Conservation (phyloP, 2,888 invertebrate species). For the Cosmopolites sordidus region DNA sequence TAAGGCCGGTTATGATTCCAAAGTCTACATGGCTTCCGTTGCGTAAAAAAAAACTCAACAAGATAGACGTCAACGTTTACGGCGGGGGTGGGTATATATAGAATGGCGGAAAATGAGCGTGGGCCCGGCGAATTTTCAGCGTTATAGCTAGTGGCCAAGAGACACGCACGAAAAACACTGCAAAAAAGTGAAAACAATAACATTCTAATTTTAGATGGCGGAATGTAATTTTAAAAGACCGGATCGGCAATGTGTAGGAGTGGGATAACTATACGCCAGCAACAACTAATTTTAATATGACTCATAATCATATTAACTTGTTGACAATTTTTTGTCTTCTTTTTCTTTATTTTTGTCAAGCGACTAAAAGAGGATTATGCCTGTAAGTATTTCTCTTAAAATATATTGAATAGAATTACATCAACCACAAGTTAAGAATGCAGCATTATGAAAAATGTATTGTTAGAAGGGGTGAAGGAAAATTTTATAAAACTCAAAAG, state of each 20-base stretch:
- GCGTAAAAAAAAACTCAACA: too few species aligned
- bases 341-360: too few species aligned
- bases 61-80: too few species aligned
- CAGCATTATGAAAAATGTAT: too few species aligned
- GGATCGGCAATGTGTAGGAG: conserved; percentile 11
- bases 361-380: too few species aligned
- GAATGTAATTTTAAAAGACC: conserved; percentile 19
- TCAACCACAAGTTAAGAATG: too few species aligned
- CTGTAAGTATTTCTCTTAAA: too few species aligned
- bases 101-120: background rate
- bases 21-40: too few species aligned
- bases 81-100: background rate
- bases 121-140: conserved; percentile 3
- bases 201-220: conserved; percentile 15
- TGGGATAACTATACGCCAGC: conserved; percentile 9
- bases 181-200: conserved; percentile 18
- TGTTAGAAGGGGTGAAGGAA: too few species aligned
- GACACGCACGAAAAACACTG: conserved; percentile 8
- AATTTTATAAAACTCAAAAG: too few species aligned
- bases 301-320: conserved; percentile 10
- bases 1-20: too few species aligned
- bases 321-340: conserved; percentile 9
- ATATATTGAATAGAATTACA: too few species aligned
- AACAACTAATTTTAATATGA: conserved; percentile 13
- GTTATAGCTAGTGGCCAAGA: background rate